These are phyloP conservation scores for Lepidurus couesii DNA, from an alignment of 1,140 invertebrate genomes.

Conservation along the genomic window DNA sequence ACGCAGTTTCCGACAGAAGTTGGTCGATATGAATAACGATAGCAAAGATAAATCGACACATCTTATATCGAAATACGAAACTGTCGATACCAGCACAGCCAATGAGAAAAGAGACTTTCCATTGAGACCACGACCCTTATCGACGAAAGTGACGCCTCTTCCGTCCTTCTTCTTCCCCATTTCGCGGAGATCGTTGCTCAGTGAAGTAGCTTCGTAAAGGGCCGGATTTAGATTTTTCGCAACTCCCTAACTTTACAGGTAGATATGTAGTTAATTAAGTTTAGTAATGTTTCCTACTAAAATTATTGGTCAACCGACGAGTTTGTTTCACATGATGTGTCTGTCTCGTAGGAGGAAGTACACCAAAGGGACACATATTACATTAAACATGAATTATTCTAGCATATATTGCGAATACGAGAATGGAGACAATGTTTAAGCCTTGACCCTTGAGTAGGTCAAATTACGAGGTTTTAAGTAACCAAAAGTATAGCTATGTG, in stretches of 20 bases:
- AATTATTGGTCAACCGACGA: too few species aligned
- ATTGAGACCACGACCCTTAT: neutral
- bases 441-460: too few species aligned
- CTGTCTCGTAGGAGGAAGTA: too few species aligned
- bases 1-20: neutral
- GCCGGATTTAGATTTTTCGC: neutral
- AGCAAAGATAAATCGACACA: neutral
- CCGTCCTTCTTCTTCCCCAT: neutral
- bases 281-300: too few species aligned
- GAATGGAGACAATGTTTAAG: too few species aligned
- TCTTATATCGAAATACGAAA: neutral
- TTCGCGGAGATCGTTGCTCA: neutral
- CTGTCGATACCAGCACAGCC: neutral
- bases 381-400: too few species aligned
- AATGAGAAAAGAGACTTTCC: neutral
- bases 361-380: too few species aligned
- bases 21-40: neutral
- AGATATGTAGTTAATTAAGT: neutral
- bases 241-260: neutral
- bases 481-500: too few species aligned
- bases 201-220: neutral
- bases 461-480: too few species aligned
- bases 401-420: too few species aligned
- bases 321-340: too few species aligned
- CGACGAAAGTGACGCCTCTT: neutral